Conservation (phyloP, 1,140 invertebrate species). For the Tetragnatha versicolor region DNA sequence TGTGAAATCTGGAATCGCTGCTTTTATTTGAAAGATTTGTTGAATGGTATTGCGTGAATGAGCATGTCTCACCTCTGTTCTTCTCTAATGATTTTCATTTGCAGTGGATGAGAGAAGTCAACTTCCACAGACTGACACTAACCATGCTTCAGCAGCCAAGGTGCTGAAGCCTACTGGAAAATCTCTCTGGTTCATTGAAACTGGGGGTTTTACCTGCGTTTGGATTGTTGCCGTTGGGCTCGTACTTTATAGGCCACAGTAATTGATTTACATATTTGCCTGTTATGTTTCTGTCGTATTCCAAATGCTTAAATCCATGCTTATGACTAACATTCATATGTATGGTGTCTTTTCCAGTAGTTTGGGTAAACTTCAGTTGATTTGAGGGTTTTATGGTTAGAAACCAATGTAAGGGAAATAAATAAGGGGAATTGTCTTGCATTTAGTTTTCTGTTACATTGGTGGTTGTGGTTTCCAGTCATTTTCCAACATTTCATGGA, state of each 20-base stretch:
- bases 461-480: too few species aligned
- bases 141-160: constrained; percentile 39
- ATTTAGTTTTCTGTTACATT: too few species aligned
- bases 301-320: not conserved
- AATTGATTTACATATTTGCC: constrained; percentile 54
- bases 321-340: not conserved
- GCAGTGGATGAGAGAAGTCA: constrained; percentile 41
- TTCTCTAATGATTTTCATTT: constrained; percentile 55
- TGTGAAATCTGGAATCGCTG: not conserved
- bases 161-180: constrained; percentile 46
- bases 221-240: constrained; percentile 47
- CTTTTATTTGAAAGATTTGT: not conserved
- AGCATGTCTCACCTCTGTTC: constrained; percentile 34
- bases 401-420: too few species aligned
- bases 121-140: constrained; percentile 8
- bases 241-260: constrained; percentile 43
- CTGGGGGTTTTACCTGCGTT: constrained; percentile 42
- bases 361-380: too few species aligned
- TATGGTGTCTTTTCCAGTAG: not conserved
- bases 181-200: constrained; percentile 24
- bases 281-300: constrained; percentile 39
- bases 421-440: too few species aligned
- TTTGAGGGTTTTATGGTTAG: too few species aligned
- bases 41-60: constrained; percentile 19
- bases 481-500: too few species aligned